Base-by-base conservation (phyloP, 2,113 vertebrate genomes). In the Alethe castanea region DNA sequence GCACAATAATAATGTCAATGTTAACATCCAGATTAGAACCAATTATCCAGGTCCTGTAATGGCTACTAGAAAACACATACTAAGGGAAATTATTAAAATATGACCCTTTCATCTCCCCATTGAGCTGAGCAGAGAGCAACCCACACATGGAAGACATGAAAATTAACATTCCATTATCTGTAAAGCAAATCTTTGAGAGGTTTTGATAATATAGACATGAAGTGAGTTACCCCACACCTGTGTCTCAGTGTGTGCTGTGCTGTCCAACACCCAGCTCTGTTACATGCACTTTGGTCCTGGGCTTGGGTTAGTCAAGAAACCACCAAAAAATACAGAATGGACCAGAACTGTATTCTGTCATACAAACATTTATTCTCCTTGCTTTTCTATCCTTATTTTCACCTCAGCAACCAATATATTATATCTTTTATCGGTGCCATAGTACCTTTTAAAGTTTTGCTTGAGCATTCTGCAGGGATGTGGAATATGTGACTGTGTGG, bases 11-110 rank as follows among this genome's bases (percentile, higher is more conserved):
- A 82, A 74, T 42, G 70, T n/a, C 80, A 73, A 22, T 42, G 59
- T 44, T 81, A 95, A 81, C 23, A 52, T 59, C 70, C 56, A 73
- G 42, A 74, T 91, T 88, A 89, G 40, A 66, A 66, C 22, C 52
- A 65, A 73, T 65, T 81, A 77, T 12, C 77, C 73, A 38, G 40
- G 26, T 18, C 56, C 42, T 89, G 33, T 2, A 56, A 7, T 56
- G 76, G 38, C 47, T 47, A 56, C 66, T 72, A 31, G 14, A 86
- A 88, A 94, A 71, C 9, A 31, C 12, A n/a, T 31, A 19, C 9
- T 29, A 56, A 79, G 24, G 35, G 54, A 59, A 92, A 88, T 25
- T 3, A 31, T 36, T 31, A 42, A 54, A 80, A 54, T 8, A 12
- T 3, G 4, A 44, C 16, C 15, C 19, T 38, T 38, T 28, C 59